phyloP scores from a whole-genome alignment of 2,797 vertebrate species.

The Centroberyx gerrardi region DNA sequence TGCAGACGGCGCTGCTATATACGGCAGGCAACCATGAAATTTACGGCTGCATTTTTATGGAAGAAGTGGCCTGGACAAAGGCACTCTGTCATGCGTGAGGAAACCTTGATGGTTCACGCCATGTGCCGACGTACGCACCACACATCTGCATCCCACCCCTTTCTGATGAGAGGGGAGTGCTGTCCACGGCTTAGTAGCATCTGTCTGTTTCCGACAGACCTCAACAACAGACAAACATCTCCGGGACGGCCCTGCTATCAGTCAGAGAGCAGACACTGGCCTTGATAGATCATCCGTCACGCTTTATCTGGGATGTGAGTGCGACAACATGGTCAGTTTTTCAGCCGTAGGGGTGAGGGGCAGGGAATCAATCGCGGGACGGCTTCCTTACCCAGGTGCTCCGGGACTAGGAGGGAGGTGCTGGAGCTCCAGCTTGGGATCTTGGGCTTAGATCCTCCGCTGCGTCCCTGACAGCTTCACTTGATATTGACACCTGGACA shows the following conservation, averaged over 20 bases:
- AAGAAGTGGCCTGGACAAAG: conserved; percentile 36
- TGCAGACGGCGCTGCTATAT: background rate
- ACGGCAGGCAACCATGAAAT: conserved; percentile 43
- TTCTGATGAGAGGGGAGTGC: background rate
- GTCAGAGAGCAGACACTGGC: conserved; percentile 36
- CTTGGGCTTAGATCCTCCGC: conserved; percentile 12
- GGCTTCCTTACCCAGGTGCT: conserved; percentile 59
- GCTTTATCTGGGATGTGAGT: conserved; percentile 69
- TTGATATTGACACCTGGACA: conserved; percentile 85
- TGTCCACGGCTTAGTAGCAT: conserved; percentile 5
- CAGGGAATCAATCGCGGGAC: conserved; percentile 63
- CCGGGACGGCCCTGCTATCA: conserved; percentile 33
- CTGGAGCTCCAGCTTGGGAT: conserved; percentile 16
- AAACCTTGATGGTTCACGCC: conserved; percentile 22
- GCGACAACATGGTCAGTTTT: conserved; percentile 37
- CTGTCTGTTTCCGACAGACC: conserved; percentile 18
- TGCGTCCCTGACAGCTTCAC: conserved; percentile 72
- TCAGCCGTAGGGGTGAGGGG: conserved; percentile 47
- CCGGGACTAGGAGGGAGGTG: background rate
- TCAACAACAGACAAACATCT: conserved; percentile 52
- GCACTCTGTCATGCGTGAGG: conserved; percentile 36
- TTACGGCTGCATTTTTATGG: conserved; percentile 34
- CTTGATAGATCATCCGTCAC: conserved; percentile 71
- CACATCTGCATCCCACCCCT: conserved; percentile 58
- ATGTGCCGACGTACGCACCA: conserved; percentile 31